These are phyloP conservation scores for Melieria omissa DNA, from an alignment of 2,888 invertebrate species.

Conservation along the genomic window DNA sequence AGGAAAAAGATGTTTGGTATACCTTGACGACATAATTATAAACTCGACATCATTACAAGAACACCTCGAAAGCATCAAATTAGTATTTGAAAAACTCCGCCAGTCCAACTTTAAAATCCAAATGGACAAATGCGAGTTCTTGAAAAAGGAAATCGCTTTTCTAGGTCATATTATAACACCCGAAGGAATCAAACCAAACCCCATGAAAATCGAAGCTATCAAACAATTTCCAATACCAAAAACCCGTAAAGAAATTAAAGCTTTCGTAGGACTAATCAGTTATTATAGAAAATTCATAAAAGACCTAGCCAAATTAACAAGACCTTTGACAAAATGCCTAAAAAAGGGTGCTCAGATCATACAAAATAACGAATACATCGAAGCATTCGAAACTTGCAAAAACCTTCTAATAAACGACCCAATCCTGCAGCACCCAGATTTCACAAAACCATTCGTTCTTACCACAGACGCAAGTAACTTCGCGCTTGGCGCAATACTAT, in stretches of 20 bases:
- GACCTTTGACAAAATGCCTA: not conserved
- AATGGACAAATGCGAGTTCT: not conserved
- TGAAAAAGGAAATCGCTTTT: not conserved
- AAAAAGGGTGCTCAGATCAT: not conserved
- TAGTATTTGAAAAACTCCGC: not conserved
- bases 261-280: slow-evolving; percentile 8
- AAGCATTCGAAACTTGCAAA: not conserved
- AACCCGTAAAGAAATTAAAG: slow-evolving; percentile 6
- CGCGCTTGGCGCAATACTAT: not conserved
- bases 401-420: not conserved
- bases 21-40: not conserved
- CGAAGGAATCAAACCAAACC: not conserved
- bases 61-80: not conserved
- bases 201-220: slow-evolving; percentile 10
- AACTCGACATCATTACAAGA: slow-evolving; percentile 11
- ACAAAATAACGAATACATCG: not conserved
- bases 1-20: too few species aligned
- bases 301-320: not conserved
- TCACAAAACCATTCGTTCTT: not conserved
- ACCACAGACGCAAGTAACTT: slow-evolving; percentile 10
- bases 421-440: not conserved
- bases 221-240: slow-evolving; percentile 5
- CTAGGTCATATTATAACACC: not conserved
- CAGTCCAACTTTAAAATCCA: not conserved
- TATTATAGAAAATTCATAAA: not conserved